These are phyloP conservation scores for Elgaria multicarinata DNA, from an alignment of 2,113 vertebrate species.

Conservation along the genomic window DNA sequence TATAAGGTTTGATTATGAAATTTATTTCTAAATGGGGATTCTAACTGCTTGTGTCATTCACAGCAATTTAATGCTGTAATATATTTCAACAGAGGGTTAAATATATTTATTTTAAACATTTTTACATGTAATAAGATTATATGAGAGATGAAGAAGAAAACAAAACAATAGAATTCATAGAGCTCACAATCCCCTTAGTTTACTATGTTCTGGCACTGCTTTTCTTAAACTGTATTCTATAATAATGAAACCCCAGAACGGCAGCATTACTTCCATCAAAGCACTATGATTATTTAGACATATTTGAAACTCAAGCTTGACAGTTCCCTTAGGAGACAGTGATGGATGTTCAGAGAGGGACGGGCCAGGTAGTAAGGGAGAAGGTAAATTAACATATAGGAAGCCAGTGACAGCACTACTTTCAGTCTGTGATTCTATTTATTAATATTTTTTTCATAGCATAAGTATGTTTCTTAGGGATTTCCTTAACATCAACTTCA, in stretches of 20 bases:
- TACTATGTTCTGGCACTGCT: constrained; percentile 30
- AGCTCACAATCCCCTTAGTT: constrained; percentile 11
- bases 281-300: constrained; percentile 45
- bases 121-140: constrained; percentile 2
- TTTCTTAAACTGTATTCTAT: constrained; percentile 53
- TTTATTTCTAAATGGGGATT: neutral
- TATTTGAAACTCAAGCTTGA: constrained; percentile 53
- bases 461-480: constrained; percentile 67
- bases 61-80: neutral
- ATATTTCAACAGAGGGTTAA: constrained; percentile 38
- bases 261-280: constrained; percentile 9
- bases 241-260: constrained; percentile 41
- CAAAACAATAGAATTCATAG: constrained; percentile 32
- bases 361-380: constrained; percentile 29
- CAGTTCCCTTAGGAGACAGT: constrained; percentile 35
- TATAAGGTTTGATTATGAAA: neutral
- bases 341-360: constrained; percentile 53
- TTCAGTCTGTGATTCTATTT: constrained; percentile 33
- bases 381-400: constrained; percentile 47
- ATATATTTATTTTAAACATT: neutral
- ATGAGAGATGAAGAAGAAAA: constrained; percentile 18
- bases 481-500: constrained; percentile 77
- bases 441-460: constrained; percentile 46
- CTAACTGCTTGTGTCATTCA: neutral
- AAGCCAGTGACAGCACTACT: constrained; percentile 40